Base-by-base conservation (phyloP, 2,797 vertebrate genomes). In the Eospalax fontanierii region DNA sequence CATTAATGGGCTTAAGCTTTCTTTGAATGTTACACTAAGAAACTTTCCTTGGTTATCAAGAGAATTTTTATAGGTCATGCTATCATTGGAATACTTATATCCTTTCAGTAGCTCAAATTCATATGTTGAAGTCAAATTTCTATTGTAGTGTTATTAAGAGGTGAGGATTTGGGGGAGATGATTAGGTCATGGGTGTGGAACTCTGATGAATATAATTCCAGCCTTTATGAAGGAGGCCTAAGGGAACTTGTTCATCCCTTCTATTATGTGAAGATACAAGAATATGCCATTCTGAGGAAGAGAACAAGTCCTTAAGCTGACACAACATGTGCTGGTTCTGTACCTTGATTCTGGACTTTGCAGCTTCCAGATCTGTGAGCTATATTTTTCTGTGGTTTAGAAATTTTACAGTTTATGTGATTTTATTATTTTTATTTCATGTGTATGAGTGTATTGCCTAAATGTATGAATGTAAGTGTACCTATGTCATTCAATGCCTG, bases 11-110 rank as follows among this genome's bases (percentile, higher is more conserved):
- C 4, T 73, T 28, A 22, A 18, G n/a, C 59, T 91, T 95, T 93
- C 26, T 87, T 6, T 94, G 33, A 82, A 75, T 85, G 9, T 85
- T 82, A 95, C 70, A 59, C 16, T 38, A 76, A 90, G 73, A 70
- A 88, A 59, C 4, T 79, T 92, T 94, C 6, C 40, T 81, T 80
- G 33, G 70, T 78, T 68, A 66, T 24, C 54, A 91, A 84, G 19
- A 38, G 82, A 76, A 90, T 83, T 57, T 33, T 83, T 54, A 87
- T 35, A 59, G 43, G 22, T 35, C 3, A 7, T 74, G 15, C 4
- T 89, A 66, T 86, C 40, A 2, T 80, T 18, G 46, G 11, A 65
- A 65, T 89, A 26, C 71, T 10, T 73, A 46, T 71, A 33, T 70
- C 30, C 22, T 30, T 26, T n/a, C 15, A 33, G 26, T 21, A 63